phyloP scores from a whole-genome alignment of 1,140 invertebrate species.

The Aleiodes sp. region DNA sequence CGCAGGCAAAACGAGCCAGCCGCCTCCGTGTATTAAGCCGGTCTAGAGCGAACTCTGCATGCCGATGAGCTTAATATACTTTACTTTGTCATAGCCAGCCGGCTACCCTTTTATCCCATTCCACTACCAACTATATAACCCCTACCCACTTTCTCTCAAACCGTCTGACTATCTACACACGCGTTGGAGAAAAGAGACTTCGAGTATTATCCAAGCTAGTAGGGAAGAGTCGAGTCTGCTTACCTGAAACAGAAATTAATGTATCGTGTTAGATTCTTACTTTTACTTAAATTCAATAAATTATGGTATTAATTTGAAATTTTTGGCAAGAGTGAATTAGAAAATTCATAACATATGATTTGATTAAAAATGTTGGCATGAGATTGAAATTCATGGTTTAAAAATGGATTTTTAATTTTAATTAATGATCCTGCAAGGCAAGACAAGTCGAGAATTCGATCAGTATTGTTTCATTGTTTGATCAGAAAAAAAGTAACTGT shows the following conservation, averaged over 20 bases:
- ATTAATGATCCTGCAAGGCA: no score
- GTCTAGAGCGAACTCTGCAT: conserved; percentile 52
- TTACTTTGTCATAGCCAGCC: conserved; percentile 53
- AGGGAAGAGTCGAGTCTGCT: conserved; percentile 15
- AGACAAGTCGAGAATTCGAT: no score
- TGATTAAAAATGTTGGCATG: no score
- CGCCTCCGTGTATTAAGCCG: conserved; percentile 49
- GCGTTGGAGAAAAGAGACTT: background rate
- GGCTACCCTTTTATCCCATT: background rate
- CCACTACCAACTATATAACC: background rate
- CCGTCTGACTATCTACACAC: conserved; percentile 2
- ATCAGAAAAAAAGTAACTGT: no score
- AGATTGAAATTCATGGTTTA: no score
- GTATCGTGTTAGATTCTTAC: background rate
- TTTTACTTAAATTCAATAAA: no score
- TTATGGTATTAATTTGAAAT: no score
- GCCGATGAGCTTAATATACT: conserved; percentile 61
- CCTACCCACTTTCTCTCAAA: background rate
- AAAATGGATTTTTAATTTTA: no score
- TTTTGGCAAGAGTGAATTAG: no score
- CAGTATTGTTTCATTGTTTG: no score
- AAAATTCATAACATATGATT: no score
- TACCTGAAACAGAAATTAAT: conserved; percentile 35
- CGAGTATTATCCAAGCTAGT: background rate
- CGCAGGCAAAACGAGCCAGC: conserved; percentile 21